A percentile compares a stretch with the other conserved stretches of the same genome.
Conservation (phyloP, 1,140 invertebrate genomes). For the Zaprionus vittiger region DNA sequence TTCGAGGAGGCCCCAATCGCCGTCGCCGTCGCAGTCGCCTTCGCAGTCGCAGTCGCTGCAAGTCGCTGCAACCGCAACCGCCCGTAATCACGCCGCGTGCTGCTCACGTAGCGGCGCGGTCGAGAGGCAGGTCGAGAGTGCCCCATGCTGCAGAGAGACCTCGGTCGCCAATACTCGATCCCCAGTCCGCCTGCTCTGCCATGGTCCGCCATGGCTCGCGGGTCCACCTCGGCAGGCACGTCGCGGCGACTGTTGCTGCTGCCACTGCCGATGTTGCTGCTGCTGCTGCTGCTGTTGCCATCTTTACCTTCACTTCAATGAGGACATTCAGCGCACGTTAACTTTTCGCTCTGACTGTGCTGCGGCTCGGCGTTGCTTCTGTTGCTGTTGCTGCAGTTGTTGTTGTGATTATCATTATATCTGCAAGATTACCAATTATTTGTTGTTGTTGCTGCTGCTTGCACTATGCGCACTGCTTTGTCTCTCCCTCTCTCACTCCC, state of each 20-base stretch:
- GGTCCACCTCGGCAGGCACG: constrained; percentile 36
- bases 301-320: constrained; percentile 73
- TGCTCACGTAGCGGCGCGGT: constrained; percentile 74
- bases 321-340: constrained; percentile 79
- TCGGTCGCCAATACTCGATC: constrained; percentile 19
- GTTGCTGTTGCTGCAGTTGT: constrained; percentile 50
- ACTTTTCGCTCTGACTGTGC: constrained; percentile 48
- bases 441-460: constrained; percentile 59
- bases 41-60: not conserved
- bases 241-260: constrained; percentile 50
- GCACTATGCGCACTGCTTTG: constrained; percentile 54
- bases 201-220: constrained; percentile 17
- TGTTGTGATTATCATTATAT: constrained; percentile 81
- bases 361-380: constrained; percentile 27
- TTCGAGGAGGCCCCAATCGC: constrained; percentile 16
- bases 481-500: not conserved
- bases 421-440: constrained; percentile 80
- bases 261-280: constrained; percentile 21
- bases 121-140: constrained; percentile 41
- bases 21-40: not conserved
- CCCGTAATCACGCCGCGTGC: constrained; percentile 74
- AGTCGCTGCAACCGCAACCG: constrained; percentile 66
- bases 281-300: constrained; percentile 22
- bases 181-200: constrained; percentile 39
- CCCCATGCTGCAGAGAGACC: constrained; percentile 1